phyloP scores from a whole-genome alignment of 2,888 invertebrate species.

The Catocala nupta region DNA sequence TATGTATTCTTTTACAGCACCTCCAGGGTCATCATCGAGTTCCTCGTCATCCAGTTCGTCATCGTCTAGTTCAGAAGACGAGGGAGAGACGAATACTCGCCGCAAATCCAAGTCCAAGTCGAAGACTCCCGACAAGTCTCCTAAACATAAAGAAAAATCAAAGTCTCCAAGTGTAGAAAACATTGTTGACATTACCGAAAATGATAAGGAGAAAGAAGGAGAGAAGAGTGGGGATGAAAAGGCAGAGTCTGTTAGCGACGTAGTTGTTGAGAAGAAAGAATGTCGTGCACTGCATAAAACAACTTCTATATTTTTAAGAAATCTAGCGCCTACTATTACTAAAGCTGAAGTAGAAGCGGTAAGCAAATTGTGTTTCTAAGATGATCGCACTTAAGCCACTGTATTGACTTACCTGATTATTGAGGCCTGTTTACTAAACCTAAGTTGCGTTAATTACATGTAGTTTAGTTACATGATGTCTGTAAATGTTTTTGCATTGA shows the following conservation, averaged over 20 bases:
- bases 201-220: slow-evolving; percentile 64
- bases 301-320: slow-evolving; percentile 98
- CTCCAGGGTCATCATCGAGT: slow-evolving; percentile 84
- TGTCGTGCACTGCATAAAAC: slow-evolving; percentile 96
- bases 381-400: too few relatives aligned
- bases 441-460: too few relatives aligned
- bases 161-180: slow-evolving; percentile 74
- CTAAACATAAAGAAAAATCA: slow-evolving; percentile 69
- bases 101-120: slow-evolving; percentile 81
- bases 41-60: slow-evolving; percentile 85
- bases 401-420: too few relatives aligned
- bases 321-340: slow-evolving; percentile 98
- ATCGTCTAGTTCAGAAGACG: slow-evolving; percentile 84
- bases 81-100: slow-evolving; percentile 72
- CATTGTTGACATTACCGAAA: slow-evolving; percentile 57
- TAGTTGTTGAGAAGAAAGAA: slow-evolving; percentile 78
- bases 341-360: slow-evolving; percentile 98
- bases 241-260: slow-evolving; percentile 84
- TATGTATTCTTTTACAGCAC: slow-evolving; percentile 60
- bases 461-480: too few relatives aligned
- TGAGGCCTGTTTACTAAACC: too few relatives aligned
- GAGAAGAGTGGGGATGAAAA: slow-evolving; percentile 78
- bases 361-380: slow-evolving; percentile 63
- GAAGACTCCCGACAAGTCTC: slow-evolving; percentile 77
- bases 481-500: too few relatives aligned